These are phyloP conservation scores for Hirundichthys speculiger DNA, from an alignment of 2,113 vertebrate species.

Conservation along the genomic window DNA sequence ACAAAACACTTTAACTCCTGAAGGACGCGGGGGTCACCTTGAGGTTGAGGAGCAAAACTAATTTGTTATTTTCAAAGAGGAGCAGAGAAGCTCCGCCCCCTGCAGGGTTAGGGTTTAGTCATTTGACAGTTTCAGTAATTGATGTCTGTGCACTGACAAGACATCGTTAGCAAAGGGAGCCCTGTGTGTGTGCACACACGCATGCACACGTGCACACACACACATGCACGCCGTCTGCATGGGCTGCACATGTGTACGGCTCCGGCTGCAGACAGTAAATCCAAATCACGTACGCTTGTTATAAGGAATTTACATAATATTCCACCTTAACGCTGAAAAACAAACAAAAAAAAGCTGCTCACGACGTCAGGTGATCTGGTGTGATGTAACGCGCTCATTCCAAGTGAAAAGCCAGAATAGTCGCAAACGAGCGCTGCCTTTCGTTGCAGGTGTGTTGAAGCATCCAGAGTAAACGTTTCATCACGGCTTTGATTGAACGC, in stretches of 20 bases:
- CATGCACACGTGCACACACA: too few species aligned
- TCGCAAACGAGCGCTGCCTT: slow-evolving; percentile 57
- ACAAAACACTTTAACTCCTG: slow-evolving; percentile 51
- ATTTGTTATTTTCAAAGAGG: slow-evolving; percentile 45
- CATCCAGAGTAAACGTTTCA: slow-evolving; percentile 52
- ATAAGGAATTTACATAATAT: slow-evolving; percentile 76
- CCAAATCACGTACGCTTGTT: slow-evolving; percentile 75
- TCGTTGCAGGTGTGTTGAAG: slow-evolving; percentile 60
- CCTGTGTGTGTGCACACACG: background rate
- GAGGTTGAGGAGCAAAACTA: slow-evolving; percentile 50
- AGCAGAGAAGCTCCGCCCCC: slow-evolving; percentile 20
- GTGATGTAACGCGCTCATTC: slow-evolving; percentile 57
- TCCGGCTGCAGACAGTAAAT: slow-evolving; percentile 64
- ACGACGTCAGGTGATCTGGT: slow-evolving; percentile 41
- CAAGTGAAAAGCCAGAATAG: slow-evolving; percentile 32
- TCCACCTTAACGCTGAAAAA: slow-evolving; percentile 66
- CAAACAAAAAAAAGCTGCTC: slow-evolving; percentile 60
- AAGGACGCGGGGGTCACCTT: slow-evolving; percentile 25
- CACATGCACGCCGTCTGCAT: background rate
- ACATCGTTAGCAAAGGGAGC: slow-evolving; percentile 39
- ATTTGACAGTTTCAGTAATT: slow-evolving; percentile 53
- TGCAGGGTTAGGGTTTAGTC: slow-evolving; percentile 14
- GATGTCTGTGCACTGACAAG: slow-evolving; percentile 41
- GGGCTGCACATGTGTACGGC: slow-evolving; percentile 5
- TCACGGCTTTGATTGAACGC: slow-evolving; percentile 56